These are phyloP conservation scores for Homarus gammarus DNA, from an alignment of 2,888 invertebrate species.

Conservation along the genomic window DNA sequence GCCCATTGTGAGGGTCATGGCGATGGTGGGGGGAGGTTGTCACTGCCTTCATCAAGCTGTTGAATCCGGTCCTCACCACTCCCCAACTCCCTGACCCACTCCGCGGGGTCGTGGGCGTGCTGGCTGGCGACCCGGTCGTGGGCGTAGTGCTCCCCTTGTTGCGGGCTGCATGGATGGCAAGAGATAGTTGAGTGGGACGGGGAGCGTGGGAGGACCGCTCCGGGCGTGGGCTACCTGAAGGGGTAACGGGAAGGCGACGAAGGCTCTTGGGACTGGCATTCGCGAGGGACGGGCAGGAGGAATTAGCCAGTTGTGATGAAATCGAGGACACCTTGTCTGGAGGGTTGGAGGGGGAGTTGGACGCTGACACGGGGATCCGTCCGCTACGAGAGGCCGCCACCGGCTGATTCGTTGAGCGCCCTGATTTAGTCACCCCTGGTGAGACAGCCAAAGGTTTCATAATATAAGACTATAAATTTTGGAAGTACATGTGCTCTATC, in stretches of 20 bases:
- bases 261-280: not conserved
- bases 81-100: slow-evolving; percentile 52
- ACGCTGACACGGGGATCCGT: not conserved
- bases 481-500: too few relatives aligned
- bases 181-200: slow-evolving; percentile 49
- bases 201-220: not conserved
- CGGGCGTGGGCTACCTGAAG: slow-evolving; percentile 38
- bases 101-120: slow-evolving; percentile 57
- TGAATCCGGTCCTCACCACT: slow-evolving; percentile 43
- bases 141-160: slow-evolving; percentile 41
- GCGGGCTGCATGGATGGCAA: slow-evolving; percentile 25
- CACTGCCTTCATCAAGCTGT: slow-evolving; percentile 41
- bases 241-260: slow-evolving; percentile 1
- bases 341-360: not conserved
- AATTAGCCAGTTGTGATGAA: not conserved
- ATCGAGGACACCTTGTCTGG: not conserved
- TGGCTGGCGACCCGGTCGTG: slow-evolving; percentile 33
- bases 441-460: not conserved
- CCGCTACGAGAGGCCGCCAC: not conserved
- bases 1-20: not conserved
- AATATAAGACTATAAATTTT: not conserved
- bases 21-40: slow-evolving; percentile 7
- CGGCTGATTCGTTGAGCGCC: not conserved
- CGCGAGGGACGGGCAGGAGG: not conserved
- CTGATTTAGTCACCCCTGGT: not conserved